Conservation (phyloP, 1,140 invertebrate species). For the Tetramorium alpestre region DNA sequence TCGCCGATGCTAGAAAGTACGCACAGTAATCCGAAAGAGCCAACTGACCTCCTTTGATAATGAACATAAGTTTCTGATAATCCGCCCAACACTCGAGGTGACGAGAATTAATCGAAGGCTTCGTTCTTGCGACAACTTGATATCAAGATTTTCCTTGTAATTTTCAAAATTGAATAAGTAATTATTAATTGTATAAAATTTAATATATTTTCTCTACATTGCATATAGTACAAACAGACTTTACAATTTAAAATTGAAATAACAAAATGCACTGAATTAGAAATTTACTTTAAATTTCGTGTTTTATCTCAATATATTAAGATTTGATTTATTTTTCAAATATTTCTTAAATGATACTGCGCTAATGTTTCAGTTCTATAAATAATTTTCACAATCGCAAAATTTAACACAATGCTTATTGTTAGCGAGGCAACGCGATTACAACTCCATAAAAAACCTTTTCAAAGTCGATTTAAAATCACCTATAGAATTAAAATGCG, state of each 20-base stretch:
- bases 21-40: conserved; percentile 19
- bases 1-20: background rate
- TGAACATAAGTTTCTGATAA: conserved; percentile 31
- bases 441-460: background rate
- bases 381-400: background rate
- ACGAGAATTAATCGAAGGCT: background rate
- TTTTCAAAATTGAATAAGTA: background rate
- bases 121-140: background rate
- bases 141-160: background rate
- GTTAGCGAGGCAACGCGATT: background rate
- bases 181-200: background rate
- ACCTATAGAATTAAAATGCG: background rate
- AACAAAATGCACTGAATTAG: background rate
- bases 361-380: background rate
- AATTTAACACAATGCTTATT: background rate
- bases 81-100: background rate
- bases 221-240: background rate
- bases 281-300: background rate
- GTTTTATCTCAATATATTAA: background rate
- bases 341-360: background rate
- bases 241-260: background rate
- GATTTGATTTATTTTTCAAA: background rate
- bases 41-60: conserved; percentile 39
- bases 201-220: background rate
- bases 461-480: background rate